Percentiles rank a stretch among this genome's conserved stretches.
phyloP scores from a whole-genome alignment of 2,797 vertebrate genomes.

The Ispidina lecontei region DNA sequence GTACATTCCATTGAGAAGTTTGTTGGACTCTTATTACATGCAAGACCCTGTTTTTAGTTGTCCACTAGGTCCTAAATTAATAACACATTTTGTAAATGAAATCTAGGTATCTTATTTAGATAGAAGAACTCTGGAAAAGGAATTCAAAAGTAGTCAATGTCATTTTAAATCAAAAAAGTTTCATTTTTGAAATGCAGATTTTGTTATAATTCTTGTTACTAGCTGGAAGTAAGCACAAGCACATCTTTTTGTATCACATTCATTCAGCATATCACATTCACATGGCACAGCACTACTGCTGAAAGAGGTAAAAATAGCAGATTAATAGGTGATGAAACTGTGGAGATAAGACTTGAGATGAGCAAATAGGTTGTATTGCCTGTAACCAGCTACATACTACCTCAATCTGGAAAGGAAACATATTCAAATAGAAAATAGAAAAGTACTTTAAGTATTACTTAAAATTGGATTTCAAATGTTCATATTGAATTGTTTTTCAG shows the following conservation, averaged over 20 bases:
- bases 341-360: not conserved
- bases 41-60: not conserved
- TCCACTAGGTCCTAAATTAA: not conserved
- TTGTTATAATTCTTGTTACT: not conserved
- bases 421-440: not conserved
- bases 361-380: not conserved
- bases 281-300: not conserved
- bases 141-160: not conserved
- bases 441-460: not conserved
- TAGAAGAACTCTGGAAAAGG: not conserved
- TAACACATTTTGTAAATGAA: not conserved
- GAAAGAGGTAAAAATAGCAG: not conserved
- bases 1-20: not conserved
- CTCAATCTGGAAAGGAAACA: not conserved
- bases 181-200: not conserved
- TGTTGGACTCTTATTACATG: fast-evolving
- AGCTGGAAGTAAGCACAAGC: not conserved
- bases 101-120: not conserved
- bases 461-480: not conserved
- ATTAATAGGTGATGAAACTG: not conserved
- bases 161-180: not conserved
- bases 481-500: not conserved
- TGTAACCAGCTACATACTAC: not conserved
- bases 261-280: not conserved
- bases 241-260: not conserved